Evolutionary conservation across 2,888 invertebrate species (phyloP).

Genomic region (Acleris cristana): DNA sequence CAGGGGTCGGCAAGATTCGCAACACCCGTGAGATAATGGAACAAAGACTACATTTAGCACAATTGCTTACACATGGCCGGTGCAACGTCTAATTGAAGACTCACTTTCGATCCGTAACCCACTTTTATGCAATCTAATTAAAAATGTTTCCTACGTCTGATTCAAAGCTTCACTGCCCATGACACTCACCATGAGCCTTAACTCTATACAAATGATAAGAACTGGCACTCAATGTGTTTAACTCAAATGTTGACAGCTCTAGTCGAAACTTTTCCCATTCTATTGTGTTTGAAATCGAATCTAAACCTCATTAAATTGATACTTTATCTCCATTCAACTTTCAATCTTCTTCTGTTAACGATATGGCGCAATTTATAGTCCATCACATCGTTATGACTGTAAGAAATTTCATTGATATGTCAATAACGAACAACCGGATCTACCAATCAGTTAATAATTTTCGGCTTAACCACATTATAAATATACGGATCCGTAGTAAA

Average conservation of each 20-base stretch:
- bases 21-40: slow-evolving; percentile 61
- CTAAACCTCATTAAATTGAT: slow-evolving; percentile 3
- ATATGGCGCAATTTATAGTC: neutral
- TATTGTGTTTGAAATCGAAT: slow-evolving; percentile 10
- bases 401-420: slow-evolving; percentile 19
- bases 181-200: too few relatives aligned
- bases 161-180: neutral
- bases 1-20: slow-evolving; percentile 50
- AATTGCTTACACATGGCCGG: slow-evolving; percentile 42
- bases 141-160: slow-evolving; percentile 24
- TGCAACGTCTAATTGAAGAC: slow-evolving; percentile 66
- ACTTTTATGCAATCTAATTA: slow-evolving; percentile 48
- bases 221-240: too few relatives aligned
- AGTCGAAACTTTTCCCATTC: slow-evolving; percentile 10
- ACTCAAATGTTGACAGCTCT: neutral
- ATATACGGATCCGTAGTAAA: slow-evolving; percentile 26
- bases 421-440: slow-evolving; percentile 46
- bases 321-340: neutral
- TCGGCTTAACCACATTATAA: slow-evolving; percentile 23
- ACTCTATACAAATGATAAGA: too few relatives aligned
- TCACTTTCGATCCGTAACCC: slow-evolving; percentile 57
- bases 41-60: slow-evolving; percentile 58
- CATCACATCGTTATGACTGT: neutral
- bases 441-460: slow-evolving; percentile 42
- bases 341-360: neutral